A percentile compares a stretch with the other conserved stretches of the same genome.
Conservation (phyloP, 2,113 vertebrate genomes). For the Dicrurus megarhynchus region DNA sequence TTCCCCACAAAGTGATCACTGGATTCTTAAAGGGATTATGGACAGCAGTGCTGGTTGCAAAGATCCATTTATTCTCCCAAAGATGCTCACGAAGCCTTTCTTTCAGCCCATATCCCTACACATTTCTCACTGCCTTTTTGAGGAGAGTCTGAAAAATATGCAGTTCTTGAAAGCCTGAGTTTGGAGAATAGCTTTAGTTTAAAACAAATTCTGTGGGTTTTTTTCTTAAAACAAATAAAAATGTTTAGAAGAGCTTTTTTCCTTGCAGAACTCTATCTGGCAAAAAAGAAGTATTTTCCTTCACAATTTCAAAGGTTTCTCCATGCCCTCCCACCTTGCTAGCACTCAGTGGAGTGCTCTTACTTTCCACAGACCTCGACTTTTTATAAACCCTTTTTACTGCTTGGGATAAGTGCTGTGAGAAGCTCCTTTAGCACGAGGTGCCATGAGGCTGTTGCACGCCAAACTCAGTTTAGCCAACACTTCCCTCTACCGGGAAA, state of each 20-base stretch:
- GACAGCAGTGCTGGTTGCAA: background rate
- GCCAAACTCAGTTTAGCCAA: conserved; percentile 21
- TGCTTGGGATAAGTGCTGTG: background rate
- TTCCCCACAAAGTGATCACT: background rate
- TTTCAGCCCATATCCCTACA: background rate
- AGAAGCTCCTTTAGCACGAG: background rate
- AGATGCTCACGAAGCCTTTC: background rate
- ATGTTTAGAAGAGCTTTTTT: background rate
- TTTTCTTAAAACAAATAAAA: background rate
- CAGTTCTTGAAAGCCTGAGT: background rate
- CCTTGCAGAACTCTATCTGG: background rate
- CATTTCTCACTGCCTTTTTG: background rate
- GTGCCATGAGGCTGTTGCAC: rapidly evolving
- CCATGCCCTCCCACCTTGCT: background rate
- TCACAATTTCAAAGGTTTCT: background rate
- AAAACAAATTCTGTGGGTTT: background rate
- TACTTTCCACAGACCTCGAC: background rate
- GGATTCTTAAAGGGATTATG: background rate
- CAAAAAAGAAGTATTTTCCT: background rate
- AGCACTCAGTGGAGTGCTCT: background rate
- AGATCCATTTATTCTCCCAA: background rate
- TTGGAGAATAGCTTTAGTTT: background rate
- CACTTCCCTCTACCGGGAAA: conserved; percentile 51
- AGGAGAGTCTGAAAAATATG: background rate
- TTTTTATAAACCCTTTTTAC: background rate